Evolutionary conservation across 2,888 invertebrate species (phyloP), one percentile per base, ranked within the genome.

Genomic region (Eristalis intricaria): DNA sequence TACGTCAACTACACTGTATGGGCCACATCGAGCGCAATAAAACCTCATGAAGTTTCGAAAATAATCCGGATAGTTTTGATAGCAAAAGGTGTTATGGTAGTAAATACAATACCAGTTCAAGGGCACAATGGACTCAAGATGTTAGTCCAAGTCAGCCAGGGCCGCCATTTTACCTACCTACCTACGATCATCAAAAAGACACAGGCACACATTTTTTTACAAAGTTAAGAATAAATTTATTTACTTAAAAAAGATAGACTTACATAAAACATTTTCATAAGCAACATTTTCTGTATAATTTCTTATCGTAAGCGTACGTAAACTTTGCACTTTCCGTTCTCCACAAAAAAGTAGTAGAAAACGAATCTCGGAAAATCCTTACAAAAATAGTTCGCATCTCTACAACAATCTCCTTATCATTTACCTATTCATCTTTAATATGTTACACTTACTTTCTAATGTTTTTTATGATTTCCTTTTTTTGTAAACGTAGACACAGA

Each of bases 341-440:
- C 70, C 43, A 19, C 64, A 63, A 78, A 66, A 66, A 32, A 32
- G 10, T 8, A 3, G 8, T 22, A 29, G 35, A 61, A 73, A 80
- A 68, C 60, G 23, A 74, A 58, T 50, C 19, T 66, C 19, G 61
- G 32, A 81, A 81, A 68, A 75, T 63, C 40, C 50, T 68, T 81
- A 75, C 74, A 80, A 80, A 80, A 80, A 80, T 74, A 81, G 68
- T 19, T 68, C 71, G 80, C 66, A 73, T 19, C n/a, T 75, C 35
- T 66, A 60, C 40, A 66, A 50, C 26, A 10, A 26, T 60, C 60
- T 4, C 15, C 26, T 60, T 32, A 35, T 50, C 65, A 38, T 69
- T 56, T 43, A 50, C 29, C n/a, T 63, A 69, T 64, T 40, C 73
- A 19, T 58, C 58, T 63, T 40, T 38, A 13, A 11, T 68, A 61